Base-by-base conservation (phyloP, 2,888 invertebrate genomes). In the Merodon equestris region DNA sequence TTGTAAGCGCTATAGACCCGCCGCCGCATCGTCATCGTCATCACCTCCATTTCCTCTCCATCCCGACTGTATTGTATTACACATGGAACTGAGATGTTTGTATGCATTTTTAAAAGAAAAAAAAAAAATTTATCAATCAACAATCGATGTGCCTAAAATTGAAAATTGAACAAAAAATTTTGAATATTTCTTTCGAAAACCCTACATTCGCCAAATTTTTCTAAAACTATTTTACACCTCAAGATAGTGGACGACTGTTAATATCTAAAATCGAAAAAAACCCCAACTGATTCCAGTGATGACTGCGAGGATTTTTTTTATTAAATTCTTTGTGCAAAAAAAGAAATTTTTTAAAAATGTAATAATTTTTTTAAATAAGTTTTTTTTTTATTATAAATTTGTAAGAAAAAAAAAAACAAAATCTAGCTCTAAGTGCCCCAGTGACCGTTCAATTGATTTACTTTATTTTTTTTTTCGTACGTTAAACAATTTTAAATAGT, bases 101-200 rank as follows among this genome's bases (percentile, higher is more conserved):
- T 47, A 60, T 68, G 67, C 67, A 67, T 54, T 70, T 70, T 40
- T 34, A 56, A 61, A 14, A 58, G 9, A 58, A 76, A 76, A 71
- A 74, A 38, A 9, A 40, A 40, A 5, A 40, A 40, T 40, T 40
- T 57, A 45, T 64, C 63, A 57, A 42, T 74, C 27, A 27, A 27
- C 27, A 27, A 27, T 27, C 27, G 27, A 74, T 74, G 79, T 79
- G 79, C 79, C 79, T 79, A 79, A 79, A 68, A 74, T 71, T 76
- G 71, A 76, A 70, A 61, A 72, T 50, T 53, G 10, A 34, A 72
- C 42, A 66, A 7, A 34, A 18, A 47, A 68, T 58, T 36, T 70
- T 38, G 53, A 34, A 66, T 27, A 27, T 34, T 53, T 40, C 10
- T n/a, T 40, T 40, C 7, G 27, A 7, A n/a, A n/a, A n/a, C n/a